Percentiles rank a stretch among this genome's conserved stretches.
Conservation (phyloP, 2,888 invertebrate species). For the Arctia plantaginis region DNA sequence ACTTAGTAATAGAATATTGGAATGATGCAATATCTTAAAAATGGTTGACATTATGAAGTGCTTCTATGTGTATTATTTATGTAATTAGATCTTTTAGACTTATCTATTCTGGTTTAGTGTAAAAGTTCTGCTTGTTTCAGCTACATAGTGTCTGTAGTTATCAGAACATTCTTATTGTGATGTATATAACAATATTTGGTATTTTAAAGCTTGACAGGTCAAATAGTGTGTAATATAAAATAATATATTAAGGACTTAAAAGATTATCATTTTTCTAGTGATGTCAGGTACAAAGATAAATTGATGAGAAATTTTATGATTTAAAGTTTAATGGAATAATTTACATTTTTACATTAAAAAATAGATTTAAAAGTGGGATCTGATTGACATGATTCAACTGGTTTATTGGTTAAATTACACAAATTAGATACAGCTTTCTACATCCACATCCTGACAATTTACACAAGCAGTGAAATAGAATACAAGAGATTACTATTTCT, state of each 20-base stretch:
- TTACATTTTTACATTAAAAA: neutral
- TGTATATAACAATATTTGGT: neutral
- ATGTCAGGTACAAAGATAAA: neutral
- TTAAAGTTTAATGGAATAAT: neutral
- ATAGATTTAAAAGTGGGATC: neutral
- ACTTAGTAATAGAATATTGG: neutral
- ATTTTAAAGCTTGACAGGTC: neutral
- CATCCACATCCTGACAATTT: slow-evolving; percentile 34
- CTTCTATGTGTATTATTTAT: neutral
- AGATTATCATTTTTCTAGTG: neutral
- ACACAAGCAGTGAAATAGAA: slow-evolving; percentile 22
- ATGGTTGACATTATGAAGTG: slow-evolving; percentile 11
- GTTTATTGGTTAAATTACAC: neutral
- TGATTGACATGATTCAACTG: slow-evolving; percentile 18
- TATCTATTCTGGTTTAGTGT: neutral
- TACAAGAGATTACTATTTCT: neutral
- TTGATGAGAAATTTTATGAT: neutral
- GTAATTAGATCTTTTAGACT: neutral
- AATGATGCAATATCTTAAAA: slow-evolving; percentile 44
- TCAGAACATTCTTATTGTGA: neutral
- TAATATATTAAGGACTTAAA: too few relatives aligned
- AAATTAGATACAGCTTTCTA: slow-evolving; percentile 1
- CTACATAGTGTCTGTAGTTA: neutral
- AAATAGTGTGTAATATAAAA: neutral
- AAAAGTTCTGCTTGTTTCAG: neutral